Percentiles rank a stretch among this genome's conserved stretches.
Evolutionary conservation across 2,797 vertebrate species (phyloP).

Genomic region (Rhyacichthys aspro): DNA sequence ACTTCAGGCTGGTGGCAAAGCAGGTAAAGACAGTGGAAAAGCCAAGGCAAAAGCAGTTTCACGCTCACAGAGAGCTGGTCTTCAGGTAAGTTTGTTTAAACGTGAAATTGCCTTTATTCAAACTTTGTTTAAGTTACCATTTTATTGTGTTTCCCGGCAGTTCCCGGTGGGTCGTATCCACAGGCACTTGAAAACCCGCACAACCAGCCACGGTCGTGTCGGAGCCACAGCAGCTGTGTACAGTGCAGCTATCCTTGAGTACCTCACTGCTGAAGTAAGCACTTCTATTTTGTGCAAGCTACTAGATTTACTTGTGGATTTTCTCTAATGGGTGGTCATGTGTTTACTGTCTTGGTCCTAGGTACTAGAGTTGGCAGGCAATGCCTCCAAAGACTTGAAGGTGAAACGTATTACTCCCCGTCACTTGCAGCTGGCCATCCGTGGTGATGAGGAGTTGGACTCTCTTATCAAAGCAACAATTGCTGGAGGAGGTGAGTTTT

Average conservation of each 20-base stretch:
- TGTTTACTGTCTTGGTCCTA: conserved; percentile 19
- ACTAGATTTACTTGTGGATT: too few relatives aligned
- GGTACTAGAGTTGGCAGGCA: conserved; percentile 85
- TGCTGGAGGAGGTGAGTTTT: conserved; percentile 80
- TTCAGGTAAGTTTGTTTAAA: conserved; percentile 82
- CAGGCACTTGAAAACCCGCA: conserved; percentile 84
- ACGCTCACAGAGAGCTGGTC: conserved; percentile 93
- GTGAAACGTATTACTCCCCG: conserved; percentile 86
- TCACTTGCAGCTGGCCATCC: conserved; percentile 85
- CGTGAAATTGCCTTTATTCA: background rate
- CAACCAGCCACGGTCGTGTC: conserved; percentile 84
- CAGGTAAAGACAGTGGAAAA: conserved; percentile 95
- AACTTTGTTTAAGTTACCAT: too few relatives aligned
- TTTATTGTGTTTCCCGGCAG: conserved; percentile 54
- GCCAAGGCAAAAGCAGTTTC: conserved; percentile 96
- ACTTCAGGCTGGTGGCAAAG: conserved; percentile 95
- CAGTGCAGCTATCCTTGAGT: conserved; percentile 85
- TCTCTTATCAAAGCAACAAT: conserved; percentile 87
- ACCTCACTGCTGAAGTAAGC: conserved; percentile 93
- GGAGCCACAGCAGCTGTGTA: conserved; percentile 85
- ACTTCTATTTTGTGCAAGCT: background rate
- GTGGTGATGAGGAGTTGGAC: conserved; percentile 85
- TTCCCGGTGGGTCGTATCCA: conserved; percentile 86
- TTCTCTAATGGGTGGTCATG: too few relatives aligned
- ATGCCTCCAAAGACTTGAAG: conserved; percentile 85